Conservation (phyloP, 2,888 invertebrate genomes). For the Panzeria rudis region DNA sequence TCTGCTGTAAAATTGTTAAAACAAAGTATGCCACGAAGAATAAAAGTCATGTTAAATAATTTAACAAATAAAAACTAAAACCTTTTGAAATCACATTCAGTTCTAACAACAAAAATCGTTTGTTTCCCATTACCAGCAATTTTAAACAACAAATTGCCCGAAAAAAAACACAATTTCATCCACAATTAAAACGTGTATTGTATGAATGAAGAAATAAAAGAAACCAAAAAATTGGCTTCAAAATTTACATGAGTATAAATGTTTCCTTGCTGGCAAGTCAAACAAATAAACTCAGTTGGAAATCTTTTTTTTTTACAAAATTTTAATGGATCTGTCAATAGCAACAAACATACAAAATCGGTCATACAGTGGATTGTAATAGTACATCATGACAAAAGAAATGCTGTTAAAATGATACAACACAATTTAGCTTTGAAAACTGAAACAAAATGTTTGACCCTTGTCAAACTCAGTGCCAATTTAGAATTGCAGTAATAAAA, state of each 20-base stretch:
- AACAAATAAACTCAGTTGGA: constrained; percentile 5
- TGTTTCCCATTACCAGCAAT: neutral
- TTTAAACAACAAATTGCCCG: neutral
- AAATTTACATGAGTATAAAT: constrained; percentile 5
- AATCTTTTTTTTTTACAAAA: constrained; percentile 26
- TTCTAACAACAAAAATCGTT: neutral
- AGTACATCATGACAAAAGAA: constrained; percentile 1
- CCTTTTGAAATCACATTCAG: neutral
- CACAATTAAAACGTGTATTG: constrained; percentile 32
- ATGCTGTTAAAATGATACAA: constrained; percentile 19
- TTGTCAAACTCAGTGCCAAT: constrained; percentile 33
- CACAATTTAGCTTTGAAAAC: neutral
- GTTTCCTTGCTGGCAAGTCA: neutral
- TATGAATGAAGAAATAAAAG: constrained; percentile 18
- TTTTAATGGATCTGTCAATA: constrained; percentile 47
- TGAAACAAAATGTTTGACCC: constrained; percentile 40
- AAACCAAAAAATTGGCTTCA: neutral
- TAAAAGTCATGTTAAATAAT: neutral
- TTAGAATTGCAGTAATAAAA: constrained; percentile 4
- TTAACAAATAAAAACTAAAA: neutral
- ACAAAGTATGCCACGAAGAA: too few relatives aligned
- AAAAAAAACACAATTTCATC: neutral
- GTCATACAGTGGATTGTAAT: neutral
- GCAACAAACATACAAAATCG: constrained; percentile 8
- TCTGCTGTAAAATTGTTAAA: too few relatives aligned